phyloP scores from a whole-genome alignment of 2,113 vertebrate genomes.

The Bubo bubo region DNA sequence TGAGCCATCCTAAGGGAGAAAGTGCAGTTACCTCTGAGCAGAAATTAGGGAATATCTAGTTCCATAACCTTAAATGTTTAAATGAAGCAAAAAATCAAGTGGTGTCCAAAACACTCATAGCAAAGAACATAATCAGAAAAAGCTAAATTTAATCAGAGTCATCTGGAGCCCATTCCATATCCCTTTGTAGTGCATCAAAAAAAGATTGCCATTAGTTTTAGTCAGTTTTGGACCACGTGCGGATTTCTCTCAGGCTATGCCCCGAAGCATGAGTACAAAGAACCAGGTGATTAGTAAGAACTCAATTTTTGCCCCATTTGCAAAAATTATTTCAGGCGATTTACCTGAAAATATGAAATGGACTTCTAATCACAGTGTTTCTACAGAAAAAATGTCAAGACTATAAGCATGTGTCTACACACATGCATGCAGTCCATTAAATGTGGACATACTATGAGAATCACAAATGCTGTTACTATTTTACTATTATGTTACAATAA shows the following conservation, averaged over 20 bases:
- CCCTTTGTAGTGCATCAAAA: background rate
- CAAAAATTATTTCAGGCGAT: background rate
- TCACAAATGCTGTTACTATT: background rate
- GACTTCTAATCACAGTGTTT: background rate
- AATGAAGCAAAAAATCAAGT: background rate
- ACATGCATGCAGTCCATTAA: background rate
- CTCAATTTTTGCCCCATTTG: background rate
- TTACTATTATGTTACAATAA: background rate
- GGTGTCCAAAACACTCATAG: background rate
- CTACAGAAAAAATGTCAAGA: background rate
- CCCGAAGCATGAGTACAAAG: background rate
- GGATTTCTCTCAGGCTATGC: background rate
- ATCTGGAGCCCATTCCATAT: background rate
- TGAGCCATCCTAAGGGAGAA: background rate
- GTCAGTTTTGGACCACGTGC: background rate
- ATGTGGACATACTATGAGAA: background rate
- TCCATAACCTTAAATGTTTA: background rate
- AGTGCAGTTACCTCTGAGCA: background rate
- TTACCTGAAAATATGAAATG: background rate
- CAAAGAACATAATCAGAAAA: background rate
- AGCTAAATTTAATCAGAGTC: background rate
- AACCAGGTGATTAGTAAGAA: background rate
- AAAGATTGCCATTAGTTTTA: background rate
- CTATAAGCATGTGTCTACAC: background rate
- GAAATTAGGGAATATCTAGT: background rate